Evolutionary conservation across 2,113 vertebrate species (phyloP), one percentile per base, ranked within the genome.

Genomic region (Scolopax mira): DNA sequence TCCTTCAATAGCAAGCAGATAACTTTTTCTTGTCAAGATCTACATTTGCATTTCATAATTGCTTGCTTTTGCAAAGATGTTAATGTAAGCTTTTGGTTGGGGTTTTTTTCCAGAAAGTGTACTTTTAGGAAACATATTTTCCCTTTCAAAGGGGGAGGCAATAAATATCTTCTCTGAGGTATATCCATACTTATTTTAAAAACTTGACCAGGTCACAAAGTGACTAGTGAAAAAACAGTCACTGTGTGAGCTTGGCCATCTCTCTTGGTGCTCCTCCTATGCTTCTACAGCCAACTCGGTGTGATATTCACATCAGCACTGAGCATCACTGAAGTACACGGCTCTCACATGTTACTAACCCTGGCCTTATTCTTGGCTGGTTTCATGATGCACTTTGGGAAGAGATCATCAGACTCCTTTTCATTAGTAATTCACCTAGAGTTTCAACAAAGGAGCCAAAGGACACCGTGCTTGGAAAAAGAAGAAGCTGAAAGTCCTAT

Each of bases 341-440:
- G 30, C 42, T 90, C 21, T 41, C 39, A 10, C n/a, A 39, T 0
- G 1, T 46, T 58, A 18, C 42, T 35, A 33, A 78, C 30, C 24
- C 81, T 33, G 80, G 54, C 55, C 64, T 90, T 77, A n/a, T 31
- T 72, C 42, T 88, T 66, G 28, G n/a, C 78, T 25, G 5, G 55
- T 61, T 95, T 95, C 88, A 61, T 74, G 37, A 64, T 90, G 48
- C 2, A 2, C 57, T 88, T 80, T 78, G 33, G 24, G 39, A 57
- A 91, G 75, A 95, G 72, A 60, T 90, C 85, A 96, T 95, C 64
- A 46, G 67, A 64, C 30, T 72, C 48, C 16, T 93, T 94, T 70
- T 67, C 39, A n/a, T 82, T 85, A 92, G 73, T 69, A 89, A 78
- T 67, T 75, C 81, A 60, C n/a, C 31, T 42, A 9, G 44, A 79